phyloP scores from a whole-genome alignment of 2,888 invertebrate genomes.

The Tipula unca region DNA sequence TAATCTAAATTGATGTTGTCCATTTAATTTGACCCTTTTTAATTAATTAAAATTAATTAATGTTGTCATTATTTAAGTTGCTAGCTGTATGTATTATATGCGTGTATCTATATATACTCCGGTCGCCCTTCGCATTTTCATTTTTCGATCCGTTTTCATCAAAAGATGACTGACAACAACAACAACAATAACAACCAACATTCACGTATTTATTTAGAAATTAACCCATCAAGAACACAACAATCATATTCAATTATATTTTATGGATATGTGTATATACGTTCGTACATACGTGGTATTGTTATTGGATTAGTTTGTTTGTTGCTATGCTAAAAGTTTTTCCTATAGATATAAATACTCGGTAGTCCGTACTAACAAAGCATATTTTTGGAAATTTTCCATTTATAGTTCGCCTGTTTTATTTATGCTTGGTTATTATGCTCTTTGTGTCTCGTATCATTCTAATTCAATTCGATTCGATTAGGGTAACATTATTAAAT shows the following conservation, averaged over 20 bases:
- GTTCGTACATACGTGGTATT: not conserved
- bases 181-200: not conserved
- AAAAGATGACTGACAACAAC: not conserved
- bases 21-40: constrained; percentile 8
- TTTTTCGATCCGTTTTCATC: not conserved
- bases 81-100: not conserved
- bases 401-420: not conserved
- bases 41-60: constrained; percentile 8
- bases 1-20: constrained; percentile 1
- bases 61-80: not conserved
- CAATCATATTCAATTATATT: not conserved
- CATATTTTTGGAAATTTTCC: constrained; percentile 8
- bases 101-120: too few relatives aligned
- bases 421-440: not conserved
- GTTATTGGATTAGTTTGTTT: not conserved
- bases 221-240: constrained; percentile 14
- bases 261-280: not conserved
- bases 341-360: not conserved
- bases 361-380: not conserved
- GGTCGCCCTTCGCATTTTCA: not conserved
- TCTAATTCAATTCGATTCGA: not conserved
- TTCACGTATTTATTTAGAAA: constrained; percentile 1
- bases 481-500: not conserved
- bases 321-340: not conserved
- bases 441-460: not conserved